phyloP scores from a whole-genome alignment of 2,797 vertebrate species.

The Brachymystax lenok region DNA sequence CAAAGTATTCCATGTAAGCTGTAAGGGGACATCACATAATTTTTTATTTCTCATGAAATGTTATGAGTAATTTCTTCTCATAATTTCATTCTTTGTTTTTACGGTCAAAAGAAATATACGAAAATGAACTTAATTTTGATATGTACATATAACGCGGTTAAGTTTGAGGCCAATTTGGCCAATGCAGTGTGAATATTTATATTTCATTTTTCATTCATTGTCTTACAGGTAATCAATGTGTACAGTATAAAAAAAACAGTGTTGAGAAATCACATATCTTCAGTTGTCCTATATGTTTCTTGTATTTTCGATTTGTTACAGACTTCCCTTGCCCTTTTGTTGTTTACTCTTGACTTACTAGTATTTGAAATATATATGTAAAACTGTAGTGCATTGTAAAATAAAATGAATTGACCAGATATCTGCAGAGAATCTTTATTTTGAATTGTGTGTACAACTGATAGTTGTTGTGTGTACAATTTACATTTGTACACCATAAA shows the following conservation, averaged over 20 bases:
- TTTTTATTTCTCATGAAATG: neutral
- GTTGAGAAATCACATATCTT: conserved; percentile 1
- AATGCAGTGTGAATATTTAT: conserved; percentile 1
- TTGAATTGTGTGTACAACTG: too few relatives aligned
- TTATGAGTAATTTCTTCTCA: neutral
- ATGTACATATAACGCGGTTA: neutral
- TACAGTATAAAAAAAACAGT: neutral
- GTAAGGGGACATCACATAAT: neutral
- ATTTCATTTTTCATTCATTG: neutral
- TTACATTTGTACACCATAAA: too few relatives aligned
- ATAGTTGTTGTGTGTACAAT: too few relatives aligned
- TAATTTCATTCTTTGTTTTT: neutral
- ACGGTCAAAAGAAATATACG: neutral
- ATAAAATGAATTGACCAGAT: neutral
- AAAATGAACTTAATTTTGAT: neutral
- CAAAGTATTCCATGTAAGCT: too few relatives aligned
- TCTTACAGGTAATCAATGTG: neutral
- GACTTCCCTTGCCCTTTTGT: neutral
- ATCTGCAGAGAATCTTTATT: too few relatives aligned
- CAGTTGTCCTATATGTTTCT: neutral
- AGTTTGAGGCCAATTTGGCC: neutral
- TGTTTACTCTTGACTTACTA: neutral
- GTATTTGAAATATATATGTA: neutral
- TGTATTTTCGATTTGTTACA: neutral
- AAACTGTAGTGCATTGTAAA: neutral